Evolutionary conservation across 2,113 vertebrate species (phyloP).

Genomic region (Panthera tigris): DNA sequence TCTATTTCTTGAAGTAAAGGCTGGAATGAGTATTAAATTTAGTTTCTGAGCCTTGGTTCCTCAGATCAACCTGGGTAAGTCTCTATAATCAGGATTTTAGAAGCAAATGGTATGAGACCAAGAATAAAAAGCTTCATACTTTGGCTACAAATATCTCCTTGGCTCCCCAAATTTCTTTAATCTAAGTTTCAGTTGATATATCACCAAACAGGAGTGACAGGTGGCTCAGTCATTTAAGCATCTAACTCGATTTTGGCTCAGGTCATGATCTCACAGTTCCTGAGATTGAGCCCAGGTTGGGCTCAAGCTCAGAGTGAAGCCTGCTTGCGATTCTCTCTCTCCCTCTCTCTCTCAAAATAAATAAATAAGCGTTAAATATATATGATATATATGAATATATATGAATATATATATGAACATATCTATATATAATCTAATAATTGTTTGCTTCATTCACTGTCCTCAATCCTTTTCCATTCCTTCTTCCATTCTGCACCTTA

Average conservation of each 20-base stretch:
- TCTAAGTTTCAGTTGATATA: neutral
- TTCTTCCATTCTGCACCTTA: neutral
- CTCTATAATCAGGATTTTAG: neutral
- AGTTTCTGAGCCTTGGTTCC: neutral
- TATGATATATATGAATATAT: too few relatives aligned
- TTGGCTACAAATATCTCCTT: neutral
- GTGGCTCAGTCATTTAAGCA: too few relatives aligned
- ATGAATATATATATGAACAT: too few relatives aligned
- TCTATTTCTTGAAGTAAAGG: neutral
- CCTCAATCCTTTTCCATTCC: neutral
- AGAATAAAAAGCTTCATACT: neutral
- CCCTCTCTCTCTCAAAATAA: too few relatives aligned
- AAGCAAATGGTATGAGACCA: neutral
- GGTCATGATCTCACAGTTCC: too few relatives aligned
- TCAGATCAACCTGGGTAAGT: neutral
- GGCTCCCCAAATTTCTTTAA: neutral
- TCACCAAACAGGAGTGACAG: neutral
- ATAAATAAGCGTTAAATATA: too few relatives aligned
- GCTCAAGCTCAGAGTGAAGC: too few relatives aligned
- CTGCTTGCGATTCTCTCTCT: too few relatives aligned
- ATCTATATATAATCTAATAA: neutral
- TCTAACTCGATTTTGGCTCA: too few relatives aligned
- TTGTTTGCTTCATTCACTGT: neutral
- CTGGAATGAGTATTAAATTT: neutral
- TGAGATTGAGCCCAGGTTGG: too few relatives aligned